Base-by-base conservation (phyloP, 1,140 invertebrate genomes). In the Lepidurus apus region DNA sequence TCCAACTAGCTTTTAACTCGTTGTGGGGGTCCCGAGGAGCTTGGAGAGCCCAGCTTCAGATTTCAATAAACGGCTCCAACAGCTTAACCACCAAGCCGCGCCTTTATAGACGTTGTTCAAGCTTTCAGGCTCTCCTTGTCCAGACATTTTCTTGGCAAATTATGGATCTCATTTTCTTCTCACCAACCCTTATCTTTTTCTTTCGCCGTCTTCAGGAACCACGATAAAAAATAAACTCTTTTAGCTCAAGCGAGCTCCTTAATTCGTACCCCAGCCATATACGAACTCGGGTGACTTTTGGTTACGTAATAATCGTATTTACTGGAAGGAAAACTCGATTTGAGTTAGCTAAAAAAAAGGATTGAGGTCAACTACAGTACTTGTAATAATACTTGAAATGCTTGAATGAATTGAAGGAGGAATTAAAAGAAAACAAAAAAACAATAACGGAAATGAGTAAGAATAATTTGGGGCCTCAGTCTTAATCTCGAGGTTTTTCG, bases 91-190 rank as follows among this genome's bases (percentile, higher is more conserved):
- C 53, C 53, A 65, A 65, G 53, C 53, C 53, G 53, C 53, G 53
- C 53, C 53, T 65, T 65, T 65, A 65, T 65, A 17, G 53, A 65
- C 53, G 53, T 65, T 65, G 53, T 65, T 65, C 53, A 65, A 65
- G 53, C 53, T 65, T 65, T 65, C 53, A 65, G 21, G 53, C 53
- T 65, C 53, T 65, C 53, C 53, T 65, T 65, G 53, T 65, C 53
- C 53, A 65, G 53, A 65, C 53, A 65, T 65, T 65, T 65, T 65
- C 17, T n/a, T 65, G 53, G 53, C 53, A 65, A 65, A 65, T 65
- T 65, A 65, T 65, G 53, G 53, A 65, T 65, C 53, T 65, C 53
- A 65, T 65, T 65, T 65, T 65, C 53, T 65, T 65, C 53, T 65
- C 53, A 65, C 53, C 53, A 13, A 65, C 53, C 53, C 53, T 65